Evolutionary conservation across 1,140 invertebrate genomes (phyloP), one percentile per base, ranked within the genome.

Genomic region (Aphelinus certus): DNA sequence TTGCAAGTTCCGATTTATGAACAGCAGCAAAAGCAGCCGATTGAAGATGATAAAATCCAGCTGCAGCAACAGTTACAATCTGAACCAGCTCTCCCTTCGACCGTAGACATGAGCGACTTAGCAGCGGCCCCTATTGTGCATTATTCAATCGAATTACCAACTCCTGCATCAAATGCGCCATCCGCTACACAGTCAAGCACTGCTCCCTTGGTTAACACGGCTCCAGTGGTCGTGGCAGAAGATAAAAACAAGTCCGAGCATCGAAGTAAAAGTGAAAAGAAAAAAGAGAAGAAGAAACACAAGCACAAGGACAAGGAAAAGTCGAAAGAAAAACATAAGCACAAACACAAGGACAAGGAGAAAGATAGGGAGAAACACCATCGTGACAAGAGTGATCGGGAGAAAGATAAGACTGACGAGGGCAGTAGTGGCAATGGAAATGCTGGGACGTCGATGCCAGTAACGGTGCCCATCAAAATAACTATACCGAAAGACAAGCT

Each of bases 401-500:
- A 89, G 4, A 85, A 85, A 71, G 82, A 84, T 1, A 85, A 81
- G 47, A 76, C 75, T 73, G 70, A 76, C 45, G 65, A 76, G 66
- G 65, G 71, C 47, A 69, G 43, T 26, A 61, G 60, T 1, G 49
- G 42, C 6, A 48, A 49, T 10, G 65, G 26, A 2, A 63, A 73
- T 7, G 26, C 26, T 26, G 26, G 26, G 26, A 76, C 80, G 1
- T 80, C 83, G 9, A 78, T 82, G 0, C 81, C 82, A 48, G 71
- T 80, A 3, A 82, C 87, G 1, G 85, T 88, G 60, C 89, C 90
- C 1, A 89, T 92, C 5, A 92, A 91, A 79, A 91, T 93, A 9
- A 93, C 91, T 46, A 92, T 93, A 64, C 89, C 91, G 3, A 93
- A 92, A 81, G 91, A 92, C 67, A 91, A 91, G 80, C 82, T 91